Evolutionary conservation across 53 echinoderm and acorn worm species (phyloP).

Genomic region (Hippasteria phrygiana): DNA sequence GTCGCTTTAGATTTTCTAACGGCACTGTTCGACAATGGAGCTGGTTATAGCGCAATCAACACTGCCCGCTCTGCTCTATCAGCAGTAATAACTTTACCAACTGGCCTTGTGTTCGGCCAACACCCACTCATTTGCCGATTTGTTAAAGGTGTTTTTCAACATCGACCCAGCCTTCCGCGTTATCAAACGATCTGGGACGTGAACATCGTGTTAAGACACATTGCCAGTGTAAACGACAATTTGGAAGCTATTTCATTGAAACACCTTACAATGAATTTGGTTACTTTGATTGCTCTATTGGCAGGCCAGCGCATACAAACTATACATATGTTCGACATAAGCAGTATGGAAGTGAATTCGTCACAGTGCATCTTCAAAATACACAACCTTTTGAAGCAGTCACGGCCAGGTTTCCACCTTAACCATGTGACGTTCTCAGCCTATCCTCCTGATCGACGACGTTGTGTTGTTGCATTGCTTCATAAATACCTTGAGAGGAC

Average conservation of each 20-base stretch:
- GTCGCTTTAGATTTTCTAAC: conserved; percentile 6
- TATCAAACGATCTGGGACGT: conserved; percentile 18
- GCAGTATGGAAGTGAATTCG: background rate
- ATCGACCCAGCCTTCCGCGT: background rate
- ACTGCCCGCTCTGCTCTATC: conserved; percentile 43
- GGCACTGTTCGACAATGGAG: background rate
- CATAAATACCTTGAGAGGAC: background rate
- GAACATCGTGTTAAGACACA: background rate
- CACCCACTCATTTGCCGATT: conserved; percentile 31
- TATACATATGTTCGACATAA: background rate
- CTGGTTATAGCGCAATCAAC: conserved; percentile 32
- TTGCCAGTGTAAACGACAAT: background rate
- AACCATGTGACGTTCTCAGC: background rate
- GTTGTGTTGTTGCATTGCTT: background rate
- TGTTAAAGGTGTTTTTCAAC: conserved; percentile 17
- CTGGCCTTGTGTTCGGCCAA: background rate
- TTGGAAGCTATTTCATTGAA: background rate
- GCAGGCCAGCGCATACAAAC: conserved; percentile 16
- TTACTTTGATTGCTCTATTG: background rate
- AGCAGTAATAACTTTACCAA: conserved; percentile 1
- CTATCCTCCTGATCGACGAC: background rate
- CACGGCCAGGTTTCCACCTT: background rate
- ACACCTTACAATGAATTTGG: conserved; percentile 19
- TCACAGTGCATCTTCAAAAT: background rate
- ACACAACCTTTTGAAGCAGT: conserved; percentile 3